Evolutionary conservation across 2,888 invertebrate species (phyloP).

Genomic region (Epistrophella euchroma): DNA sequence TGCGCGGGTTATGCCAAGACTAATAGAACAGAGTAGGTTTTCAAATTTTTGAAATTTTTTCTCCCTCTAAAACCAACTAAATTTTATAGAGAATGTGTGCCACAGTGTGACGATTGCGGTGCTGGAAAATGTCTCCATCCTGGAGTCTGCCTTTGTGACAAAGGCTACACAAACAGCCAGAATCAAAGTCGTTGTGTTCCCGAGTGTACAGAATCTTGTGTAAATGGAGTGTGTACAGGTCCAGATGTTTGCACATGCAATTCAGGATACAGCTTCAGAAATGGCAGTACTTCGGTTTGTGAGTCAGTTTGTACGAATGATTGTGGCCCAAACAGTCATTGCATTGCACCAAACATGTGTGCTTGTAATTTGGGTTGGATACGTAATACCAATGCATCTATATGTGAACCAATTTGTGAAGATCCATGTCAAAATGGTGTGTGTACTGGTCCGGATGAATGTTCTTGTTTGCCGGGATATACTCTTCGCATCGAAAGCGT

Average conservation of each 20-base stretch:
- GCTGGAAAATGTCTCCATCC: slow-evolving; percentile 80
- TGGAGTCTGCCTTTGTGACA: slow-evolving; percentile 79
- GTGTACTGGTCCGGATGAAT: slow-evolving; percentile 84
- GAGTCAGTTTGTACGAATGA: slow-evolving; percentile 81
- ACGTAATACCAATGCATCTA: slow-evolving; percentile 76
- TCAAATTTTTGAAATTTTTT: neutral
- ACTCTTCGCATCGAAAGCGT: slow-evolving; percentile 76
- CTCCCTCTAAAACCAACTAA: neutral
- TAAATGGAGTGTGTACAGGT: slow-evolving; percentile 80
- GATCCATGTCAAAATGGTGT: slow-evolving; percentile 79
- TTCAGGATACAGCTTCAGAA: slow-evolving; percentile 77
- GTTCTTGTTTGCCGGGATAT: slow-evolving; percentile 84
- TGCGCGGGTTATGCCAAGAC: slow-evolving; percentile 80
- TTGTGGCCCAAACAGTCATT: slow-evolving; percentile 84
- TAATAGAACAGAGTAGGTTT: slow-evolving; percentile 77
- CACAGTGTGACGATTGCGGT: slow-evolving; percentile 80
- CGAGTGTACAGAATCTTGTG: slow-evolving; percentile 79
- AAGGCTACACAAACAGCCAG: slow-evolving; percentile 79
- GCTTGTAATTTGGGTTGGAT: slow-evolving; percentile 85
- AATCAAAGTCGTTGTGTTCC: slow-evolving; percentile 79
- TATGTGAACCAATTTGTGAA: slow-evolving; percentile 80
- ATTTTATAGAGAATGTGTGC: slow-evolving; percentile 78
- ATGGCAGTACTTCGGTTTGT: slow-evolving; percentile 80
- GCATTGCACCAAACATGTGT: slow-evolving; percentile 86
- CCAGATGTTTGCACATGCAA: slow-evolving; percentile 80